phyloP scores from a whole-genome alignment of 2,797 vertebrate species.

The Danio aesculapii region DNA sequence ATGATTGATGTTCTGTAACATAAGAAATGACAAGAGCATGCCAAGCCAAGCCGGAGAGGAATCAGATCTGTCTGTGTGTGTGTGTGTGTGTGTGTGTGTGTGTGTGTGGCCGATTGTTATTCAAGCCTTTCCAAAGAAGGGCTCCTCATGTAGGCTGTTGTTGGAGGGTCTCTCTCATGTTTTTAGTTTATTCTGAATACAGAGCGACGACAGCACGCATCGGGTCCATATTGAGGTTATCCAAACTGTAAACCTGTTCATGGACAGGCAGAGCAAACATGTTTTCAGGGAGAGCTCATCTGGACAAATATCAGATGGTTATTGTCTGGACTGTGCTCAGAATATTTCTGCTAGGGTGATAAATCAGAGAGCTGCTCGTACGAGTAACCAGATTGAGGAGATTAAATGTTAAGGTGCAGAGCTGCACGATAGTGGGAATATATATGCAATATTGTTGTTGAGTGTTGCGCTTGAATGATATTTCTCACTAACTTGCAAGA shows the following conservation, averaged over 20 bases:
- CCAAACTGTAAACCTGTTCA: slow-evolving; percentile 44
- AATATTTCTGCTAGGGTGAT: slow-evolving; percentile 1
- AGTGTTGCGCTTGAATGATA: too few relatives aligned
- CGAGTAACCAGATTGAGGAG: neutral
- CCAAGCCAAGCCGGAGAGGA: slow-evolving; percentile 74
- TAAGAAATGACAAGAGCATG: slow-evolving; percentile 87
- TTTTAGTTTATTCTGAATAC: slow-evolving; percentile 59
- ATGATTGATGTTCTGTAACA: slow-evolving; percentile 91
- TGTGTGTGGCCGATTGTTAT: slow-evolving; percentile 74
- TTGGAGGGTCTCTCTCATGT: slow-evolving; percentile 68
- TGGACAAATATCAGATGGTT: slow-evolving; percentile 20
- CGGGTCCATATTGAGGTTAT: slow-evolving; percentile 48
- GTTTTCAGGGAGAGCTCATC: slow-evolving; percentile 8
- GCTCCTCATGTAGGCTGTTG: slow-evolving; percentile 65
- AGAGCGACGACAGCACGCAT: slow-evolving; percentile 40
- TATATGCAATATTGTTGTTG: too few relatives aligned
- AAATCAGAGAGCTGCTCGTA: neutral
- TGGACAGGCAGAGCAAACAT: slow-evolving; percentile 37
- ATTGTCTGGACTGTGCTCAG: slow-evolving; percentile 6
- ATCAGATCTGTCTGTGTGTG: slow-evolving; percentile 72
- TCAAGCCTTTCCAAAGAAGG: slow-evolving; percentile 72
- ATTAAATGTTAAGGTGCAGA: neutral
- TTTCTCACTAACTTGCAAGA: too few relatives aligned
- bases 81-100: slow-evolving; percentile 43
- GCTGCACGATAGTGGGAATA: too few relatives aligned